Evolutionary conservation across 2,797 vertebrate genomes (phyloP), one percentile per base, ranked within the genome.

Genomic region (Galaxias olidus): DNA sequence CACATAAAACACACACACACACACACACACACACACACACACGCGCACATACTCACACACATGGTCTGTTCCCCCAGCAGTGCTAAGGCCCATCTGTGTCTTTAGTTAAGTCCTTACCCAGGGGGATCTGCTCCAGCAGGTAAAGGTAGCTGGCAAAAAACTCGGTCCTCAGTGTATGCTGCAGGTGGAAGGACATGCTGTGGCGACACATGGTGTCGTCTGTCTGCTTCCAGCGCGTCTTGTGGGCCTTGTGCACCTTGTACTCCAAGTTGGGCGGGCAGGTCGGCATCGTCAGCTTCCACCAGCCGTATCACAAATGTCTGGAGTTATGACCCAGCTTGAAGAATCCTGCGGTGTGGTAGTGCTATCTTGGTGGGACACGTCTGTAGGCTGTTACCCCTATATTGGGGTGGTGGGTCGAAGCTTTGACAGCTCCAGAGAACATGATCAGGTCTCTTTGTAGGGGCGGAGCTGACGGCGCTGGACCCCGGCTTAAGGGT

Each of bases 101-200:
- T 30, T n/a, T 10, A 14, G 49, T 1, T 11, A 5, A 30, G 30
- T 76, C 86, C 96, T 95, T 91, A 98, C 97, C 96, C 77, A 98
- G 74, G 55, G 95, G 94, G n/a, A 87, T 92, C 77, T 93, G 93
- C 84, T 98, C 96, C 87, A 98, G 83, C 77, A 98, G 90, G 83
- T 95, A 96, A 61, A 97, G 93, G 80, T 97, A 98, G 83, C 96
- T 96, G 88, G 94, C 95, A 61, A 98, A 99, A 88, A 99, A 98
- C 75, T 99, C 95, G 9, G 88, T 93, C 69, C 91, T 88, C 69
- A 99, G 90, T 0, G 95, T 88, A 74, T 88, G 96, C 75, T 96
- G 94, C 76, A 98, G 88, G 71, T 95, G 80, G 61, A 98, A 96
- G 74, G 96, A 96, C 95, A 96, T 96, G 75, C 96, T 98, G 79